Evolutionary conservation across 2,797 vertebrate species (phyloP).

Genomic region (Xenops minutus): DNA sequence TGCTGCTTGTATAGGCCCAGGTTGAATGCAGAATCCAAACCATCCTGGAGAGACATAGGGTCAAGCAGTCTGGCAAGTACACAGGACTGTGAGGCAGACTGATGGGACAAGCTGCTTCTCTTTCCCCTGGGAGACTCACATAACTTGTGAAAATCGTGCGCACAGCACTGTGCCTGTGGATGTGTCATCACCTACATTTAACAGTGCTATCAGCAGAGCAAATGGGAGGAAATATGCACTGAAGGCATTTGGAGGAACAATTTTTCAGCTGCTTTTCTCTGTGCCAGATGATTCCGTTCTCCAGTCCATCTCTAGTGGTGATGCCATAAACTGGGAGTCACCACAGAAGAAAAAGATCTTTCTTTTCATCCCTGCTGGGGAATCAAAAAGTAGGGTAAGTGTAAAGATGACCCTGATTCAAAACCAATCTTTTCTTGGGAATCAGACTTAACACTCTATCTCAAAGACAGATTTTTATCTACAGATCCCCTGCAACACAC

Average conservation of each 20-base stretch:
- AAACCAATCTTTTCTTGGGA: neutral
- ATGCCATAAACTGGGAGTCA: slow-evolving; percentile 20
- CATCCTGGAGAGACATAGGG: neutral
- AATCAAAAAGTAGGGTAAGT: neutral
- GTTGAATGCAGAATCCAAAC: neutral
- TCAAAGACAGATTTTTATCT: neutral
- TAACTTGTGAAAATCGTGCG: neutral
- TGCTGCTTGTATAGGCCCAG: neutral
- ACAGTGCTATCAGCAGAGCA: slow-evolving; percentile 30
- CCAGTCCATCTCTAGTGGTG: neutral
- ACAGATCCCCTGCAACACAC: neutral
- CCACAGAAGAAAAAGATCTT: neutral
- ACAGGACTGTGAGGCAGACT: neutral
- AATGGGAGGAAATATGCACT: slow-evolving; percentile 29
- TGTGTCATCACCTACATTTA: slow-evolving; percentile 65
- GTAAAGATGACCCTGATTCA: neutral
- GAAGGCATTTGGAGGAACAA: slow-evolving; percentile 1
- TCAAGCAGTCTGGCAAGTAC: neutral
- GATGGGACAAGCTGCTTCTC: slow-evolving; percentile 7
- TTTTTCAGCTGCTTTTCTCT: slow-evolving; percentile 50
- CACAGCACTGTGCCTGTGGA: slow-evolving; percentile 20
- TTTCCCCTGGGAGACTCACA: neutral
- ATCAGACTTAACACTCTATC: neutral
- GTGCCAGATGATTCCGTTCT: slow-evolving; percentile 52
- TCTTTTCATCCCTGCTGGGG: neutral